phyloP scores from a whole-genome alignment of 2,797 vertebrate genomes.

The Linurgus olivaceus region DNA sequence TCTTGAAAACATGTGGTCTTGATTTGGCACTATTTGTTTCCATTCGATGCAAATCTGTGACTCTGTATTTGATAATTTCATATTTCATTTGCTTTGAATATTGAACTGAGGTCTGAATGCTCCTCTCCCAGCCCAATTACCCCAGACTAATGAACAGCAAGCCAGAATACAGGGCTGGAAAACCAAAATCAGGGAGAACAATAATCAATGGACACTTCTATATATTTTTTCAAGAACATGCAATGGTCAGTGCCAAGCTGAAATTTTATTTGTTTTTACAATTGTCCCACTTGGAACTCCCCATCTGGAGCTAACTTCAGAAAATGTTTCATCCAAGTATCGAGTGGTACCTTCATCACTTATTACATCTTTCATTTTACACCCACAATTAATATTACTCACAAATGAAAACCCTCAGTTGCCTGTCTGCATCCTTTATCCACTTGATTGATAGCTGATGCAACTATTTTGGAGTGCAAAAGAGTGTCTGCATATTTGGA shows the following conservation, averaged over 20 bases:
- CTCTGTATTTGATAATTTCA: slow-evolving; percentile 35
- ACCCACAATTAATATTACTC: slow-evolving; percentile 50
- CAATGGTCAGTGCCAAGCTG: not conserved
- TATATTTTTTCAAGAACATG: not conserved
- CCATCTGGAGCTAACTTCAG: not conserved
- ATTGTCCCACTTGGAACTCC: not conserved
- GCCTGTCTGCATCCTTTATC: slow-evolving; percentile 3
- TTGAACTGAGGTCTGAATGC: not conserved
- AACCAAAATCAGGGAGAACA: slow-evolving; percentile 2
- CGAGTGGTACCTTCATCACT: slow-evolving; percentile 39
- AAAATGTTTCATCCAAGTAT: not conserved
- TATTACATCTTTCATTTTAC: slow-evolving; percentile 40
- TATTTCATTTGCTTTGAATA: slow-evolving; percentile 33
- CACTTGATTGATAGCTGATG: slow-evolving; percentile 37
- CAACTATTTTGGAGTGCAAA: not conserved
- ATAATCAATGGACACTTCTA: not conserved
- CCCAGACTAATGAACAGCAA: not conserved
- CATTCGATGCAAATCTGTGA: slow-evolving; percentile 41
- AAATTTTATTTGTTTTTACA: not conserved
- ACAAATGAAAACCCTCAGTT: slow-evolving; percentile 15
- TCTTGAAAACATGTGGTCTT: slow-evolving; percentile 52
- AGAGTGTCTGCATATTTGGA: not conserved
- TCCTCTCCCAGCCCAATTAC: not conserved
- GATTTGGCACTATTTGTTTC: slow-evolving; percentile 34
- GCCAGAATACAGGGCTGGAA: not conserved